A percentile compares a stretch with the other conserved stretches of the same genome.
Evolutionary conservation across 2,888 invertebrate species (phyloP).

Genomic region (Xestia c-nigrum): DNA sequence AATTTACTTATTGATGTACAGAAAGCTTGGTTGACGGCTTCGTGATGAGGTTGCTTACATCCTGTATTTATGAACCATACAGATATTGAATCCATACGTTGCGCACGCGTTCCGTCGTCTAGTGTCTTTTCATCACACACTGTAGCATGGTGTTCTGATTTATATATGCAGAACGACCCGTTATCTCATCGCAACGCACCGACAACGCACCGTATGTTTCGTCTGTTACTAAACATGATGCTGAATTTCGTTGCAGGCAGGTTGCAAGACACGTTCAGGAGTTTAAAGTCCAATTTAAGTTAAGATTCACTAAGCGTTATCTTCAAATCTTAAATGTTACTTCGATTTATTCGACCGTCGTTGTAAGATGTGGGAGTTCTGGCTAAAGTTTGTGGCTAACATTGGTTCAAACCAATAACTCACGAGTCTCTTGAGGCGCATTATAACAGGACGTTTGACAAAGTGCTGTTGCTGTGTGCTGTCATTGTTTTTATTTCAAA

Average conservation of each 20-base stretch:
- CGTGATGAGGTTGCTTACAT: too few species aligned
- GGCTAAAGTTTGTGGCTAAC: slow-evolving; percentile 53
- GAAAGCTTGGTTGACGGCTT: too few species aligned
- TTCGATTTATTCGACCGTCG: slow-evolving; percentile 54
- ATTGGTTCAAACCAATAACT: slow-evolving; percentile 49
- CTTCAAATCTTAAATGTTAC: slow-evolving; percentile 51
- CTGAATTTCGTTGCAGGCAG: slow-evolving; percentile 38
- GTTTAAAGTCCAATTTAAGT: slow-evolving; percentile 50
- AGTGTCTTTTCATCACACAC: not conserved
- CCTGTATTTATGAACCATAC: not conserved
- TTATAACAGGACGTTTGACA: slow-evolving; percentile 46
- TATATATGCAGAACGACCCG: not conserved
- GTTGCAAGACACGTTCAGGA: slow-evolving; percentile 49
- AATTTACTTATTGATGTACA: too few species aligned
- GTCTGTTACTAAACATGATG: slow-evolving; percentile 48
- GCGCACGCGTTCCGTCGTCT: not conserved
- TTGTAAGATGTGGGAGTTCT: slow-evolving; percentile 37
- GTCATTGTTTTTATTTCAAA: slow-evolving; percentile 40
- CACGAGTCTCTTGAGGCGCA: slow-evolving; percentile 47
- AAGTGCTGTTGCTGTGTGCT: slow-evolving; percentile 40
- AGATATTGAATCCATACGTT: not conserved
- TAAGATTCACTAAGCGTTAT: slow-evolving; percentile 56
- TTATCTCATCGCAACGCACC: not conserved
- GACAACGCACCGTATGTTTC: not conserved
- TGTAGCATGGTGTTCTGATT: not conserved